Percentiles rank a stretch among this genome's conserved stretches.
Conservation (phyloP, 1,140 invertebrate genomes). For the Propsilocerus akamusi region DNA sequence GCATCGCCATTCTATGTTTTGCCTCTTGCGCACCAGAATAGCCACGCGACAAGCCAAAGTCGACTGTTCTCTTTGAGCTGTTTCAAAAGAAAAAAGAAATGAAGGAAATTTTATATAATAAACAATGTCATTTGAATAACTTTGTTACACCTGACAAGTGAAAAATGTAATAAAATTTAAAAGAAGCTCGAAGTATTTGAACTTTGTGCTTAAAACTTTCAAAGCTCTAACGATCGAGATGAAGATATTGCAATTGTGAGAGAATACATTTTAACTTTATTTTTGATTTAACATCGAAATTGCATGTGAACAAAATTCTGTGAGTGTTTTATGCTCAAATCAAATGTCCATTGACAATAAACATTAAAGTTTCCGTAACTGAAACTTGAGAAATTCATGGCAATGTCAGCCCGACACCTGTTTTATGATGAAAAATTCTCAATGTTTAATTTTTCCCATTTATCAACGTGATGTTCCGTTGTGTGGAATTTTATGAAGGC, state of each 20-base stretch:
- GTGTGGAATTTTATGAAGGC: no score
- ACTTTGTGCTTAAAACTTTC: not conserved
- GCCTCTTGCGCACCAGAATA: conserved; percentile 76
- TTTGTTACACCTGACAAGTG: not conserved
- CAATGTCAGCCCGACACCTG: no score
- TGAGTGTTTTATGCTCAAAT: no score
- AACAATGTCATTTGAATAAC: not conserved
- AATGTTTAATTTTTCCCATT: no score
- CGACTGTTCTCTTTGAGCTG: conserved; percentile 61
- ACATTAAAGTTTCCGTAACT: no score
- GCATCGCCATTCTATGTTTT: conserved; percentile 74
- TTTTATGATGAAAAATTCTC: no score
- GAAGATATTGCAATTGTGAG: not conserved
- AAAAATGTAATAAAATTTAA: not conserved
- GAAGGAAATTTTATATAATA: not conserved
- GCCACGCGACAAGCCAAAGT: conserved; percentile 64
- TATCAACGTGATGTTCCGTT: no score
- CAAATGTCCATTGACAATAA: no score
- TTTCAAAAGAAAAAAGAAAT: conserved; percentile 13
- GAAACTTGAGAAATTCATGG: no score
- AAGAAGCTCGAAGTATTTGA: not conserved
- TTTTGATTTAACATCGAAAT: no score
- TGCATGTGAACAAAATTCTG: no score
- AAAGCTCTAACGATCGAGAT: not conserved
- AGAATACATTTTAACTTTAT: no score